Conservation (phyloP, 2,113 vertebrate genomes). For the Rhagologus leucostigma region DNA sequence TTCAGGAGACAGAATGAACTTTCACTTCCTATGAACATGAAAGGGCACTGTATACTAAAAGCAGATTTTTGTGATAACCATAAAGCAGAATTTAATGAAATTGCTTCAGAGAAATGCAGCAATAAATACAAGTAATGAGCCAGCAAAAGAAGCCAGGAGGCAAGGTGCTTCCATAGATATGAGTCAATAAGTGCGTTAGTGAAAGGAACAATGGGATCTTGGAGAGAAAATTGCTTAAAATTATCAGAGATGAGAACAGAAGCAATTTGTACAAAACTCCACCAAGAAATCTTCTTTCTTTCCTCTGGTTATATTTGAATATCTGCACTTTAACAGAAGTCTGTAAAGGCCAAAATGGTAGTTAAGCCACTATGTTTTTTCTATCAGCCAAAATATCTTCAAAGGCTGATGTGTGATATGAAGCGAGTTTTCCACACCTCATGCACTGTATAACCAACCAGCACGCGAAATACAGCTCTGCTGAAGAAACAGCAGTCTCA, state of each 20-base stretch:
- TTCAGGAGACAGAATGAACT: background rate
- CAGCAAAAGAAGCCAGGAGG: slow-evolving; percentile 1
- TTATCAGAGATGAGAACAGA: background rate
- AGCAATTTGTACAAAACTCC: background rate
- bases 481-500: background rate
- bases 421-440: accelerated
- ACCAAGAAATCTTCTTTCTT: background rate
- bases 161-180: slow-evolving; percentile 18
- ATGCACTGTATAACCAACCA: background rate
- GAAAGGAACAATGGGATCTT: background rate
- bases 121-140: slow-evolving; percentile 31
- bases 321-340: background rate
- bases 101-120: slow-evolving; percentile 23
- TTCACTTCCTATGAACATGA: background rate
- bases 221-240: background rate
- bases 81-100: slow-evolving; percentile 42
- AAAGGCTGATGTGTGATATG: background rate
- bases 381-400: background rate
- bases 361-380: background rate
- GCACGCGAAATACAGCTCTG: background rate
- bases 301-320: background rate
- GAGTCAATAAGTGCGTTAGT: background rate
- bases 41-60: background rate
- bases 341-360: background rate
- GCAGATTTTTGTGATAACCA: slow-evolving; percentile 1